Evolutionary conservation across 1,140 invertebrate species (phyloP).

Genomic region (Drosophila repletoides): DNA sequence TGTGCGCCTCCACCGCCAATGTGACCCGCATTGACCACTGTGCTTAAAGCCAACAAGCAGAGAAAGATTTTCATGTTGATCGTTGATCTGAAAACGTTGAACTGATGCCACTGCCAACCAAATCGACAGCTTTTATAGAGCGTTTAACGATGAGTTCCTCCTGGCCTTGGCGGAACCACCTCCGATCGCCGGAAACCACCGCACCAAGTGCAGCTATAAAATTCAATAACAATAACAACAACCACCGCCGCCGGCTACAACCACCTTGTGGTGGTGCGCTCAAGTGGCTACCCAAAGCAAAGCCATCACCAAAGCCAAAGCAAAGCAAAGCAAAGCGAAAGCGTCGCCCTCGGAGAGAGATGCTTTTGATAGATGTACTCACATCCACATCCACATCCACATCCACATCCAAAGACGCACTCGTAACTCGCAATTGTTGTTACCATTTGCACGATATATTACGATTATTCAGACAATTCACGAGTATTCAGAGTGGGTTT

Average conservation of each 20-base stretch:
- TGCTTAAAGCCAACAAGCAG: conserved; percentile 53
- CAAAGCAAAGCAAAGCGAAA: conserved; percentile 39
- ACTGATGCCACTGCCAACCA: conserved; percentile 57
- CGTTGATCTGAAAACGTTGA: conserved; percentile 54
- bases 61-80: conserved; percentile 65
- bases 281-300: conserved; percentile 34
- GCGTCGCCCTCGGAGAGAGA: conserved; percentile 40
- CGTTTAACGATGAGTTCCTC: conserved; percentile 5
- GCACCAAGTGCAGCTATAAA: conserved; percentile 28
- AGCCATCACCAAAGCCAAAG: no score
- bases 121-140: conserved; percentile 61
- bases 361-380: conserved; percentile 15
- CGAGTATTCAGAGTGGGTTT: conserved; percentile 6
- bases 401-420: conserved; percentile 21
- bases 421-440: conserved; percentile 29
- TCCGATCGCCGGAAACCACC: conserved; percentile 37
- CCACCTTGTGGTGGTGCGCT: not conserved
- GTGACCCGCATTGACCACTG: conserved; percentile 58
- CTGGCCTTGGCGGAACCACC: conserved; percentile 33
- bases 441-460: conserved; percentile 36
- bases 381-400: no score
- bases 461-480: conserved; percentile 16
- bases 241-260: not conserved
- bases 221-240: conserved; percentile 5
- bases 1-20: conserved; percentile 48